Evolutionary conservation across 2,797 vertebrate species (phyloP), one percentile per base, ranked within the genome.

Genomic region (Acestrorhynchus altus): DNA sequence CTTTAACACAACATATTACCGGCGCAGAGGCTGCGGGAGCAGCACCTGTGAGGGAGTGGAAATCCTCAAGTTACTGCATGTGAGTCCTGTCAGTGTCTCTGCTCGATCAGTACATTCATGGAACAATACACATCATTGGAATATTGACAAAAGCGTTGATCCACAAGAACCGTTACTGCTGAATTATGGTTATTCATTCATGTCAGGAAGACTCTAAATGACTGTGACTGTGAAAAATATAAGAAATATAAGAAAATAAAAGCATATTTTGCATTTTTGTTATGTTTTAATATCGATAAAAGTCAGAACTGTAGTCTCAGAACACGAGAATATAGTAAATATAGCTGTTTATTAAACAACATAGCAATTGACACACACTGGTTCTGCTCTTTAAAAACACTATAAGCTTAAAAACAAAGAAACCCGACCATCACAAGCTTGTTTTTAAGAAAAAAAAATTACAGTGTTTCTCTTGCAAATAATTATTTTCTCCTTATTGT

Each of bases 31-130:
- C 81, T 99, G 98, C 68, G 91, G 88, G 18, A 97, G 95, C 85
- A 98, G 96, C 84, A 94, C 94, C 49, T 99, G 98, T 79, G 97
- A 98, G 89, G 97, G 96, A 4, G 93, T 96, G 67, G 90, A 96
- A 59, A 94, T 96, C n/a, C 92, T 98, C 77, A 97, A 94, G 87
- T 66, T 7, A 5, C 91, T 99, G 15, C 76, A 86, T 39, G 98
- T 99, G 83, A 96, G 96, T 95, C 67, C 31, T n/a, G 8, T 8
- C 0, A 11, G 47, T 64, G 8, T 2, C 8, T 44, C 31, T 44
- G 10, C 57, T 26, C 1, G 8, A 28, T 16, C 13, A 31, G 35
- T 15, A 57, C 54, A 26, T n/a, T 52, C n/a, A 49, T 49, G 46
- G 4, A 13, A 42, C 2, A 49, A 18, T n/a, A 49, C 16, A 9